phyloP scores from a whole-genome alignment of 2,888 invertebrate genomes.

The Candidula unifasciata region DNA sequence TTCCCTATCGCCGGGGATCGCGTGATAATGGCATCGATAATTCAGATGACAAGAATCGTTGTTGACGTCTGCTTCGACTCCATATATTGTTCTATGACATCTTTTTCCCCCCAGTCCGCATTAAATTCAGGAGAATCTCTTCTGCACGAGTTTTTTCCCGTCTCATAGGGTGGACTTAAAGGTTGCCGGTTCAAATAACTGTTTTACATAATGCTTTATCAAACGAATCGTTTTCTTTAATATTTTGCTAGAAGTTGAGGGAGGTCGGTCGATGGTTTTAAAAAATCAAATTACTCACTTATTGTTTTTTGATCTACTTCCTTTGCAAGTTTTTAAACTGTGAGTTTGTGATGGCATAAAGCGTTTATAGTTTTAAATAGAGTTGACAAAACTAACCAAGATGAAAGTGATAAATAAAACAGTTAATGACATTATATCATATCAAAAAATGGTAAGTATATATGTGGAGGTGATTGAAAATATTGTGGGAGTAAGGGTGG shows the following conservation, averaged over 20 bases:
- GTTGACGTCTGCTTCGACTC: conserved; percentile 5
- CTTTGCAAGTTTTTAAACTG: too few species aligned
- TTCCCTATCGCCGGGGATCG: conserved; percentile 8
- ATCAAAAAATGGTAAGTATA: too few species aligned
- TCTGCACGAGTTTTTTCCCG: not conserved
- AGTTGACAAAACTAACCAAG: too few species aligned
- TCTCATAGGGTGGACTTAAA: not conserved
- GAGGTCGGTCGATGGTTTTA: not conserved
- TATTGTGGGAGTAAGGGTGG: too few species aligned
- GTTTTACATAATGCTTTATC: not conserved
- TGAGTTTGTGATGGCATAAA: too few species aligned
- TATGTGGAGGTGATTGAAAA: too few species aligned
- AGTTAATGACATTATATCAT: too few species aligned
- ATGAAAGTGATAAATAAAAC: too few species aligned
- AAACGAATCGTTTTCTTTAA: not conserved
- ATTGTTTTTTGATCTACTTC: too few species aligned
- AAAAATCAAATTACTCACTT: conserved; percentile 16
- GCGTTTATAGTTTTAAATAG: too few species aligned
- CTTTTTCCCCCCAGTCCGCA: not conserved
- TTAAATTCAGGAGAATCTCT: not conserved
- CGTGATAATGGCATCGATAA: conserved; percentile 32
- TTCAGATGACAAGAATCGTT: conserved; percentile 28
- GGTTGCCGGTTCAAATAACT: not conserved
- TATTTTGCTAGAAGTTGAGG: not conserved
- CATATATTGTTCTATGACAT: not conserved